Evolutionary conservation across 2,888 invertebrate species (phyloP).

Genomic region (Hyposoter dolosus): DNA sequence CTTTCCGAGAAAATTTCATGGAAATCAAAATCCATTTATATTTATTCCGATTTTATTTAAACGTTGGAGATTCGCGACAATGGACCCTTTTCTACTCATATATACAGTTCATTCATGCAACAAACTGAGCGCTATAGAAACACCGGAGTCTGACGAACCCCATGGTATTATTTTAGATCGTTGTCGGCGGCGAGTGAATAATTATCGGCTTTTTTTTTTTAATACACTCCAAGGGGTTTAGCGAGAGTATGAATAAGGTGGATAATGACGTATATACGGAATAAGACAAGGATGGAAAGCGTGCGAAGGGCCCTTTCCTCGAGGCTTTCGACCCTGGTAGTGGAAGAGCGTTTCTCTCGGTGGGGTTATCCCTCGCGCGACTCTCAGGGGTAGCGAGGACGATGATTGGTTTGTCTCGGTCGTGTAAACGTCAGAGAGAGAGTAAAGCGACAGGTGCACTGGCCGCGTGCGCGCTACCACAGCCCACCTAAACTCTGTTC

Average conservation of each 20-base stretch:
- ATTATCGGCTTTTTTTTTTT: slow-evolving; percentile 55
- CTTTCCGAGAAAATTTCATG: background rate
- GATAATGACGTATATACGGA: background rate
- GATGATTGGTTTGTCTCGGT: slow-evolving; percentile 67
- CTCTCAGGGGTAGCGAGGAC: slow-evolving; percentile 37
- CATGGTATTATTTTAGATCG: slow-evolving; percentile 55
- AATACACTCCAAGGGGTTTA: background rate
- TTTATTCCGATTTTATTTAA: background rate
- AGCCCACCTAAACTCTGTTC: slow-evolving; percentile 41
- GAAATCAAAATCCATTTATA: background rate
- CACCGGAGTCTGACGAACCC: slow-evolving; percentile 55
- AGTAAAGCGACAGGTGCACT: slow-evolving; percentile 71
- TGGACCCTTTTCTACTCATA: background rate
- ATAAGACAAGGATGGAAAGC: background rate
- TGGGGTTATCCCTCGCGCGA: slow-evolving; percentile 23
- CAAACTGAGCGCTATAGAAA: background rate
- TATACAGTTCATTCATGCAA: background rate
- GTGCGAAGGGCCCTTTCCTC: slow-evolving; percentile 47
- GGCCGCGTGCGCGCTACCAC: slow-evolving; percentile 67
- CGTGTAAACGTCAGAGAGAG: slow-evolving; percentile 35
- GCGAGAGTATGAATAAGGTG: background rate
- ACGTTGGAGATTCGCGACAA: background rate
- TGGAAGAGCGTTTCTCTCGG: slow-evolving; percentile 8
- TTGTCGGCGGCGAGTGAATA: slow-evolving; percentile 51
- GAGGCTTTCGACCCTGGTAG: slow-evolving; percentile 65